Percentiles rank a stretch among this genome's conserved stretches.
These are phyloP conservation scores for Buphagus erythrorhynchus DNA, from an alignment of 2,797 vertebrate genomes.

Conservation along the genomic window DNA sequence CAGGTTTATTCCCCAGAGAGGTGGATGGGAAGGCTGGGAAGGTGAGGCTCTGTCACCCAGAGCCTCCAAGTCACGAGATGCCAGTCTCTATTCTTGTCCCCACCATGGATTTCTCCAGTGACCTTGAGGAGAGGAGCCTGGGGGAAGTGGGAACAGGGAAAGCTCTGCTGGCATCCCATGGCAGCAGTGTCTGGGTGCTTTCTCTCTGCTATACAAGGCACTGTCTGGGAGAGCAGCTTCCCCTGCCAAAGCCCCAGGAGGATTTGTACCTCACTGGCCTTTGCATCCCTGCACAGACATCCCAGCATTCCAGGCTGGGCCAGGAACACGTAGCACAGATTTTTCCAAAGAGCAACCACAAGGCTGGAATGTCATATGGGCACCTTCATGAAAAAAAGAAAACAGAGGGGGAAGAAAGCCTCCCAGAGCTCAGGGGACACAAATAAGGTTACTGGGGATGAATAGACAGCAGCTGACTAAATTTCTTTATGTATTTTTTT, in stretches of 20 bases:
- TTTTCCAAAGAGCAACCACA: not conserved
- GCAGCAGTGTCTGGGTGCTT: not conserved
- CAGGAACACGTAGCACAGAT: accelerated
- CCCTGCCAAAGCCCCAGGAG: not conserved
- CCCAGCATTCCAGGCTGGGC: accelerated
- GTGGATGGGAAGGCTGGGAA: not conserved
- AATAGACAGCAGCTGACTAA: not conserved
- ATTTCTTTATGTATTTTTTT: not conserved
- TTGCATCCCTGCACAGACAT: not conserved
- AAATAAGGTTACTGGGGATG: not conserved
- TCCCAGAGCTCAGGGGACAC: not conserved
- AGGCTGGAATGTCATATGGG: not conserved
- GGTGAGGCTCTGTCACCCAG: not conserved
- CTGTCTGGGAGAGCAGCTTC: not conserved
- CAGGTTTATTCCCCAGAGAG: accelerated
- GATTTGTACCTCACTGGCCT: not conserved
- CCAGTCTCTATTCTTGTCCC: not conserved
- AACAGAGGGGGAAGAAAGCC: accelerated
- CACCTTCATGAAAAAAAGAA: not conserved
- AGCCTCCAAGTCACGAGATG: not conserved
- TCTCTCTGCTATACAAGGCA: not conserved
- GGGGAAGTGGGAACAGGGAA: accelerated
- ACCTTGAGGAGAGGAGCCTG: not conserved
- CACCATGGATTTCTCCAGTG: accelerated
- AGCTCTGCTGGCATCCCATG: not conserved